These are phyloP conservation scores for Ctena decussata DNA, from an alignment of 2,888 invertebrate genomes.

Conservation along the genomic window DNA sequence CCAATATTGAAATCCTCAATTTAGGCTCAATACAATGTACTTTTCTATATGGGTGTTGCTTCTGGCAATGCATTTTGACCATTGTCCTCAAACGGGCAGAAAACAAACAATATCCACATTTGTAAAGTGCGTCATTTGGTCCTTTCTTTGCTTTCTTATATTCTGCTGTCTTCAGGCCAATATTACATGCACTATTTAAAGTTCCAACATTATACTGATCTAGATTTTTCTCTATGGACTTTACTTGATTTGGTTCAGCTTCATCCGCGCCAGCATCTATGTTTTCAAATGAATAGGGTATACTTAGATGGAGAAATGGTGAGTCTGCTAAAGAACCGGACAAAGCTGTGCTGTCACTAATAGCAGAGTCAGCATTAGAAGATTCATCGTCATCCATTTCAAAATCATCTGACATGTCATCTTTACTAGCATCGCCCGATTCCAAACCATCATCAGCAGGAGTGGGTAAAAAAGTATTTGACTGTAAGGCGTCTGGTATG, in stretches of 20 bases:
- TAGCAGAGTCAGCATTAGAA: background rate
- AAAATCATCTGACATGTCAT: background rate
- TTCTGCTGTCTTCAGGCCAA: background rate
- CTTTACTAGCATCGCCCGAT: background rate
- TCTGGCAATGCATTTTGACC: conserved; percentile 63
- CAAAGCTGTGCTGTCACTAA: background rate
- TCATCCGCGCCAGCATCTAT: background rate
- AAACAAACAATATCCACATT: conserved; percentile 60
- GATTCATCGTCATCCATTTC: background rate
- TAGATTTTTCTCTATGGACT: too few relatives aligned
- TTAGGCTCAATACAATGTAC: conserved; percentile 37
- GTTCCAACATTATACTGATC: background rate
- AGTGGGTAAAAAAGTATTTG: background rate
- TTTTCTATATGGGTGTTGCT: conserved; percentile 42
- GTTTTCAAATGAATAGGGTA: background rate
- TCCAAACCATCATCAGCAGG: background rate
- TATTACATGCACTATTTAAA: background rate
- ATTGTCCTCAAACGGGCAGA: conserved; percentile 55
- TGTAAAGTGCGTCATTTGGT: conserved; percentile 24
- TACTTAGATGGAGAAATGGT: background rate
- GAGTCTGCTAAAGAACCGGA: background rate
- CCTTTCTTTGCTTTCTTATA: background rate
- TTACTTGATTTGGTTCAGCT: background rate
- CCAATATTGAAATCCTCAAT: too few relatives aligned
- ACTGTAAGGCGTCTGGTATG: background rate